phyloP scores from a whole-genome alignment of 2,888 invertebrate species.

The Aradus depressus region DNA sequence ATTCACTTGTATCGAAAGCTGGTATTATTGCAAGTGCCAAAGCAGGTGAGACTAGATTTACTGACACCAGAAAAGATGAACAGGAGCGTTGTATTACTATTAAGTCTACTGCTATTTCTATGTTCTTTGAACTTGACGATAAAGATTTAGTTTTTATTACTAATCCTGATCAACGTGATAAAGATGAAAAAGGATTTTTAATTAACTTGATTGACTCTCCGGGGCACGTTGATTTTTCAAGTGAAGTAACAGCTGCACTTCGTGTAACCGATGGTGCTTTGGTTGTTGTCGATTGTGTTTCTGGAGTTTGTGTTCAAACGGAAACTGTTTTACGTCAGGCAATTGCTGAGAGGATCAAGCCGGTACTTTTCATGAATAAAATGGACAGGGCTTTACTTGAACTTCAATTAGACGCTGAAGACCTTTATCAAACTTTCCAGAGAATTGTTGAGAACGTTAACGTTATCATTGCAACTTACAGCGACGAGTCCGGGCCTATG shows the following conservation, averaged over 20 bases:
- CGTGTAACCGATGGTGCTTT: conserved; percentile 99
- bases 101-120: conserved; percentile 99
- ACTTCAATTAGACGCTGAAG: conserved; percentile 90
- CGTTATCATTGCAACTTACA: conserved; percentile 98
- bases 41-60: conserved; percentile 98
- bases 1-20: conserved; percentile 98
- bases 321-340: conserved; percentile 99
- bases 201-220: conserved; percentile 99
- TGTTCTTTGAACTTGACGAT: conserved; percentile 94
- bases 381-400: conserved; percentile 99
- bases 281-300: conserved; percentile 99
- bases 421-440: conserved; percentile 97
- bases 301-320: conserved; percentile 99
- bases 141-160: conserved; percentile 92
- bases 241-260: conserved; percentile 98
- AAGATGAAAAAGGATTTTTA: conserved; percentile 88
- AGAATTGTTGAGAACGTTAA: conserved; percentile 99
- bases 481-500: conserved; percentile 96
- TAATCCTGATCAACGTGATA: conserved; percentile 80
- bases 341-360: conserved; percentile 99
- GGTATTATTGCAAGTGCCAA: conserved; percentile 98
- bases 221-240: conserved; percentile 99
- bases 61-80: conserved; percentile 99
- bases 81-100: conserved; percentile 99
- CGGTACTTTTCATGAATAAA: conserved; percentile 99